Evolutionary conservation across 2,113 vertebrate species (phyloP), one percentile per base, ranked within the genome.

Genomic region (Collichthys lucidus): DNA sequence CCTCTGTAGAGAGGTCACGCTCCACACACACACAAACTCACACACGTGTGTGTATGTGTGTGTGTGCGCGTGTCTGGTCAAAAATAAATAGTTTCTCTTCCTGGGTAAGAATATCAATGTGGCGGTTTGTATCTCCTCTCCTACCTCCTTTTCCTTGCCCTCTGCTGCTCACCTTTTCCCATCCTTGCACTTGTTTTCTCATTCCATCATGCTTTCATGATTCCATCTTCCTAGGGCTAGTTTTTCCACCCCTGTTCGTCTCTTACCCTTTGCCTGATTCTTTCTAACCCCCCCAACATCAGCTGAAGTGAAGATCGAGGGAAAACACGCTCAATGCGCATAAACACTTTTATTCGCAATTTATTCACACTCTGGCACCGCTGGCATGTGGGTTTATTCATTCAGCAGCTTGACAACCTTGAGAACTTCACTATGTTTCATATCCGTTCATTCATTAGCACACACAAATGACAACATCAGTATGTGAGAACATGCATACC

Each of bases 1-100:
- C 80, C 88, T 92, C 86, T 81, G 56, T 20, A 35, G 86, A 80
- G 87, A 90, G 89, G 89, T 91, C 88, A 89, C 59, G 82, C 87
- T 72, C 57, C 53, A 44, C 83, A 78, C 35, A 11, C 35, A 40
- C 8, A 40, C 35, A 40, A 9, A 40, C 35, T 2, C 35, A 40
- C 12, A 8, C 67, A 49, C 59, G 63, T 71, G 52, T 60, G 72
- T 60, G 64, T 62, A 61, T 52, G 35, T 56, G 31, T 29, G 29
- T 29, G 29, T 29, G 61, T 76, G 76, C 76, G 75, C 71, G 82
- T 81, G 88, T 79, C 82, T 82, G 77, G 71, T 73, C 83, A 79
- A 55, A 80, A 59, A 79, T 63, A 89, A 83, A 88, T 75, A 80
- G 17, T 74, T 60, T 67, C 56, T 82, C 29, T 56, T 68, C 73